Conservation (phyloP, 1,140 invertebrate species). For the Scaptomyza graminum region DNA sequence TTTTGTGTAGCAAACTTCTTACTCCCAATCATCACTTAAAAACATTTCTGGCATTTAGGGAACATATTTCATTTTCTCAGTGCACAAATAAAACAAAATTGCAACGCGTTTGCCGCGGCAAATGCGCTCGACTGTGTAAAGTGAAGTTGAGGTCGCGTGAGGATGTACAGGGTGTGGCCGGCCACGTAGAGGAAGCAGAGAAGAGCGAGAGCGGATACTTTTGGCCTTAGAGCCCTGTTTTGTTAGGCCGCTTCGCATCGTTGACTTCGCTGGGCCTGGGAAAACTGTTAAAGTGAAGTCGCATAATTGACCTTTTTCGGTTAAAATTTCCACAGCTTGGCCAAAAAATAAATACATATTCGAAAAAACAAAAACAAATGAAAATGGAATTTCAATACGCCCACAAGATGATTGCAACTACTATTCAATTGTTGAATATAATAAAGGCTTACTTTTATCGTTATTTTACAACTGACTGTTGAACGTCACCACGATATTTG, state of each 20-base stretch:
- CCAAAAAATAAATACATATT: background rate
- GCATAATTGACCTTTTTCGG: slow-evolving; percentile 75
- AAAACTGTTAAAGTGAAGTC: slow-evolving; percentile 65
- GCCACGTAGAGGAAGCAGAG: background rate
- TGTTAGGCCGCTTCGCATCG: slow-evolving; percentile 39
- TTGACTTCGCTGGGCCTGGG: slow-evolving; percentile 51
- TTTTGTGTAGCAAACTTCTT: too few relatives aligned
- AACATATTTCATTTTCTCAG: background rate
- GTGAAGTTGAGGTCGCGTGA: slow-evolving; percentile 43
- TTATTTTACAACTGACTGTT: slow-evolving; percentile 27
- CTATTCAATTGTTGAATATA: slow-evolving; percentile 53
- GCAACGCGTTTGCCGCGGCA: slow-evolving; percentile 32
- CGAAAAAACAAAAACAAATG: slow-evolving; percentile 3
- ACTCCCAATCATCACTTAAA: too few relatives aligned
- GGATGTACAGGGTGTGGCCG: slow-evolving; percentile 44
- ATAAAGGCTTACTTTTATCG: slow-evolving; percentile 41
- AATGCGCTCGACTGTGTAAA: slow-evolving; percentile 77
- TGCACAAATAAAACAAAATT: slow-evolving; percentile 32
- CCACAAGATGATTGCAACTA: slow-evolving; percentile 37
- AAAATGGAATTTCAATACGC: slow-evolving; percentile 52
- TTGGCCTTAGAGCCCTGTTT: background rate
- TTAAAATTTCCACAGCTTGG: slow-evolving; percentile 34
- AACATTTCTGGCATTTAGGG: too few relatives aligned
- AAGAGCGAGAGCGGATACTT: background rate
- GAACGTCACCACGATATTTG: slow-evolving; percentile 63